Conservation (phyloP, 2,888 invertebrate species). For the Eilema griseolum region DNA sequence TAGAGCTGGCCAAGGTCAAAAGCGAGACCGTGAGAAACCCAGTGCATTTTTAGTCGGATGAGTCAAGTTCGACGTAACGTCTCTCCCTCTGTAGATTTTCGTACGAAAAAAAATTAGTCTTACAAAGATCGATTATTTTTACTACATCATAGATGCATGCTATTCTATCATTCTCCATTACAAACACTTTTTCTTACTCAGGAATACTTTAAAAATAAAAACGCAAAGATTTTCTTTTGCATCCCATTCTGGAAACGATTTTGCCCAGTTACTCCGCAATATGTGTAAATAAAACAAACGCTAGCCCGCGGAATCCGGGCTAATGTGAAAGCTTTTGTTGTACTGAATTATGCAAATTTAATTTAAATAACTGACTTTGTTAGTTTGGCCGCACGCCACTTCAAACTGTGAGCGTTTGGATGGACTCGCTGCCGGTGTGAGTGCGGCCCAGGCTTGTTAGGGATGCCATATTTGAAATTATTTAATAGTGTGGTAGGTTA, state of each 20-base stretch:
- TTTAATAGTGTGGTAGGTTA: not conserved
- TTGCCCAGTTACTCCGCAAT: not conserved
- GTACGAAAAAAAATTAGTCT: no score
- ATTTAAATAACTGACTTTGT: conserved; percentile 72
- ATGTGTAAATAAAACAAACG: conserved; percentile 15
- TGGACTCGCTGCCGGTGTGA: not conserved
- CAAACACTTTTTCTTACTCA: not conserved
- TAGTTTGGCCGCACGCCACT: conserved; percentile 55
- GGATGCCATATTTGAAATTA: conserved; percentile 3
- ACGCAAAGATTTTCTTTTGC: not conserved
- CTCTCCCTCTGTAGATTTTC: no score
- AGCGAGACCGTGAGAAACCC: no score
- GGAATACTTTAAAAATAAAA: not conserved
- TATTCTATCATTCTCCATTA: no score
- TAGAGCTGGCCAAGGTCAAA: no score
- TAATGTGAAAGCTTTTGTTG: conserved; percentile 70
- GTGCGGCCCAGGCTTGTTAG: conserved; percentile 6
- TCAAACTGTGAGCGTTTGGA: conserved; percentile 16
- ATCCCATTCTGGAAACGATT: not conserved
- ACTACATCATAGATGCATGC: no score
- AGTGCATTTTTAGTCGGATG: no score
- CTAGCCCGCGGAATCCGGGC: conserved; percentile 30
- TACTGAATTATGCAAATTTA: conserved; percentile 74
- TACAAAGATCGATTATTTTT: no score
- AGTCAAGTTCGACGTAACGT: no score